Conservation (phyloP, 2,113 vertebrate species). For the Bettongia penicillata region DNA sequence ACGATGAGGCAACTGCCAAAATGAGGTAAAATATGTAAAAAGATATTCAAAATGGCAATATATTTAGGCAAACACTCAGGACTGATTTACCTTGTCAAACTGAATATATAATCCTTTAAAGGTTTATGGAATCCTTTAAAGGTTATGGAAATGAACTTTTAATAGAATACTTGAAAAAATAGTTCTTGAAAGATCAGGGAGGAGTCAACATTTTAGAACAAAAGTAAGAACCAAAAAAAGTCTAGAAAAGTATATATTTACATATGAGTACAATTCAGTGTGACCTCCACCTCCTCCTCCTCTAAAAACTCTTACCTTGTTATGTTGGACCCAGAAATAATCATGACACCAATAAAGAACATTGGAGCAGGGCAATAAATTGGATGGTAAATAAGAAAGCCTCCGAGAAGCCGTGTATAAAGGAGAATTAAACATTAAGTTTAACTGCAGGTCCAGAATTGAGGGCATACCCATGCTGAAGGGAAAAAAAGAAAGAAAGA, state of each 20-base stretch:
- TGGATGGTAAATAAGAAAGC: background rate
- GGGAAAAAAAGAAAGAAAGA: background rate
- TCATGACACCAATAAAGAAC: background rate
- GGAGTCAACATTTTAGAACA: too few species aligned
- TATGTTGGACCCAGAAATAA: background rate
- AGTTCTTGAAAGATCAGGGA: background rate
- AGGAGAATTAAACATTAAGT: background rate
- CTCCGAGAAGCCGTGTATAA: background rate
- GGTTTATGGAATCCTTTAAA: background rate
- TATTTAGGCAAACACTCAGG: too few species aligned
- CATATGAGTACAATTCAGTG: background rate
- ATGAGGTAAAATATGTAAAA: background rate
- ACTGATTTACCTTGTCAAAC: too few species aligned
- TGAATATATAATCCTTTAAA: background rate
- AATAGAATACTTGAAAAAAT: background rate
- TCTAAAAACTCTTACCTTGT: background rate
- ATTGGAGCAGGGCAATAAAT: background rate
- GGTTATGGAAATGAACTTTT: background rate
- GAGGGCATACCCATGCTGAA: background rate
- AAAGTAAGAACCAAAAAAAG: background rate
- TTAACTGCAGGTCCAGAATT: background rate
- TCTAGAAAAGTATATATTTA: background rate
- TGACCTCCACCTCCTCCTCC: background rate
- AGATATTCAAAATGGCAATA: background rate
- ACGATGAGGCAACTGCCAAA: background rate